These are phyloP conservation scores for Todus mexicanus DNA, from an alignment of 2,797 vertebrate genomes.

Conservation along the genomic window DNA sequence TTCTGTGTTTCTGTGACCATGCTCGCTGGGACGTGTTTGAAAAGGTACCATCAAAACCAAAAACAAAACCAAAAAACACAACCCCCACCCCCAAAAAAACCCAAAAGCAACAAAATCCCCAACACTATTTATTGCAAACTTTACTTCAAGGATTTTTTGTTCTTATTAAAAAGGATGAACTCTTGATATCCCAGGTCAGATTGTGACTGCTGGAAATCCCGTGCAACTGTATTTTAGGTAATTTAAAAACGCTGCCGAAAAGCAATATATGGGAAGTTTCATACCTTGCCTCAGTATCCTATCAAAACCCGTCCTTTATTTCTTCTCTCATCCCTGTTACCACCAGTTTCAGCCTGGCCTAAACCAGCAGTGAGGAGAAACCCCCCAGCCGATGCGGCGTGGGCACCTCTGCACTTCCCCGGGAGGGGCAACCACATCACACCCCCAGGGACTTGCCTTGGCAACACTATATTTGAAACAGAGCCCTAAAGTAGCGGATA, in stretches of 20 bases:
- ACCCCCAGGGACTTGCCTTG: neutral
- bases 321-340: fast-evolving
- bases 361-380: neutral
- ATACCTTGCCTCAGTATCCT: too few relatives aligned
- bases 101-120: too few relatives aligned
- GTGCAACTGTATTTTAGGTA: neutral
- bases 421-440: neutral
- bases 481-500: neutral
- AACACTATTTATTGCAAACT: neutral
- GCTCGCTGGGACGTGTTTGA: neutral
- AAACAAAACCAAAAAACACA: neutral
- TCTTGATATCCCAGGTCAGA: neutral
- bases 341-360: neutral
- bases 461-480: neutral
- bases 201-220: neutral
- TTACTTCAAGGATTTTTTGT: neutral
- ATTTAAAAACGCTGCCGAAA: neutral
- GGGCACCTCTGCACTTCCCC: neutral
- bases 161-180: neutral
- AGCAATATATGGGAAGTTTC: neutral
- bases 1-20: too few relatives aligned
- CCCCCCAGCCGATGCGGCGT: fast-evolving
- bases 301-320: neutral
- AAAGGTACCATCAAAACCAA: neutral
- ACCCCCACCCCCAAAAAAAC: neutral